Evolutionary conservation across 2,113 vertebrate genomes (phyloP), one percentile per base, ranked within the genome.

Genomic region (Etheostoma spectabile): DNA sequence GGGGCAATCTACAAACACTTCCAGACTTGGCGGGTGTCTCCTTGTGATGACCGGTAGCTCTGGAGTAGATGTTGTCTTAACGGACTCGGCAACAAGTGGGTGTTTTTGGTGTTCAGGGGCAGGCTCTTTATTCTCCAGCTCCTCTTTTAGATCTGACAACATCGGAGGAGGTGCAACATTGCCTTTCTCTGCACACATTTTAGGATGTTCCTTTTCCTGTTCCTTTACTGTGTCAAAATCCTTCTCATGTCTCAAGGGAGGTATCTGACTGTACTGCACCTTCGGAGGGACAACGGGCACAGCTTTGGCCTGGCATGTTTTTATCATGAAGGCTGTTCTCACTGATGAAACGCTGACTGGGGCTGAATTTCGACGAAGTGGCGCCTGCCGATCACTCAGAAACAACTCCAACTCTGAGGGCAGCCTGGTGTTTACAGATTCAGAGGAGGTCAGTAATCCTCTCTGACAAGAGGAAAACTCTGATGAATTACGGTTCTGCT

Each of bases 241-340:
- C 71, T 96, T 95, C 22, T 96, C 93, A 0, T 94, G 95, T 66
- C 95, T 93, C 2, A 95, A 96, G 86, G 96, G 97, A 57, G 98
- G 98, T 88, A 98, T 96, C 91, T 98, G 97, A 2, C 97, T 99
- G 86, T 98, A 99, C 91, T 99, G 98, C 88, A 99, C 91, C 89
- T 98, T 98, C 3, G 98, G 98, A 0, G 97, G 97, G 87, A 99
- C 95, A 49, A 99, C 98, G 0, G 98, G 98, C 27, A 99, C 98
- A 0, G 97, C 98, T 93, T 96, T 97, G 65, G 97, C 98, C 85
- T 99, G 97, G 86, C 97, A 98, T 19, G 98, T 98, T 90, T 98
- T 98, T 30, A 99, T 96, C 97, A 99, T 98, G 91, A 97, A 99
- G 30, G 98, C 97, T 5, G 97, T 97, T 77, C 97, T 95, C 85